Evolutionary conservation across 2,113 vertebrate species (phyloP).

Genomic region (Loxodonta africana): DNA sequence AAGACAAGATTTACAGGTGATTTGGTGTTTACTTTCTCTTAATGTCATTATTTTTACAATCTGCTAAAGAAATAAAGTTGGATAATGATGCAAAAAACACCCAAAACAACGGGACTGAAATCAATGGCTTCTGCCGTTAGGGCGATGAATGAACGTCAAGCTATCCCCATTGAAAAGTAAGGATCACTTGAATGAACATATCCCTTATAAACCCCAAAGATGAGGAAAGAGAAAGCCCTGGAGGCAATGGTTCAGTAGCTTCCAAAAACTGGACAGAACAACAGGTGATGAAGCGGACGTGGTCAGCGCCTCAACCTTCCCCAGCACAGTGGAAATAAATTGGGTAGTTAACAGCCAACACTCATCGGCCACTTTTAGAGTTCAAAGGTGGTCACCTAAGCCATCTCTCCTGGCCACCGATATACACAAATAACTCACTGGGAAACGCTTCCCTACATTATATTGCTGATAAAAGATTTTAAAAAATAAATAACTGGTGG

Average conservation of each 20-base stretch:
- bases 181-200: background rate
- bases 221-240: background rate
- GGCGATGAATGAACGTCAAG: background rate
- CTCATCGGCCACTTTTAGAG: rapidly evolving
- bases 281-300: rapidly evolving
- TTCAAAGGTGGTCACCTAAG: background rate
- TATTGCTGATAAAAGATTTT: background rate
- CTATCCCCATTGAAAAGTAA: background rate
- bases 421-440: background rate
- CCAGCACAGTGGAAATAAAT: rapidly evolving
- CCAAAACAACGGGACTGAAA: background rate
- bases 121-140: background rate
- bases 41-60: background rate
- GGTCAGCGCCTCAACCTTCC: rapidly evolving
- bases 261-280: too few species aligned
- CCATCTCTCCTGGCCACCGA: background rate
- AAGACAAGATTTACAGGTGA: background rate
- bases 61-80: background rate
- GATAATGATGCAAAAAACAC: background rate
- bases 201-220: background rate
- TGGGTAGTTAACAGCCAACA: rapidly evolving
- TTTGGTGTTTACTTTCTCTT: background rate
- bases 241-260: rapidly evolving
- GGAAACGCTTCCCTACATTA: background rate
- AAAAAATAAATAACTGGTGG: background rate